Base-by-base conservation (phyloP, 2,888 invertebrate species). In the Philhelius pedissequus region DNA sequence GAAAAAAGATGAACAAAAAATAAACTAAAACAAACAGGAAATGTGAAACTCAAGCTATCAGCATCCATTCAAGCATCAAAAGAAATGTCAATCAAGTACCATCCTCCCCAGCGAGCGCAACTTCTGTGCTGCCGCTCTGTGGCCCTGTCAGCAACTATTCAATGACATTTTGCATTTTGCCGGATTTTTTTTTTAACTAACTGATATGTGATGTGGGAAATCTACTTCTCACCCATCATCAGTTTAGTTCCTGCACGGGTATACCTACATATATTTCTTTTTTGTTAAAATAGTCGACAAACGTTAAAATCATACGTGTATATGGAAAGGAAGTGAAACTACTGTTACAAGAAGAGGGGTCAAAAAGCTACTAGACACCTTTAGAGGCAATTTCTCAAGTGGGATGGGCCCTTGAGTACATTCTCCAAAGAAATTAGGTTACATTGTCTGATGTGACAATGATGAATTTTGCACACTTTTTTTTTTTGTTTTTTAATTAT, bases 321-420 rank as follows among this genome's bases (percentile, higher is more conserved):
- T n/a, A 75, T 66, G 58, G 79, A 66, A 76, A 79, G 68, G 75
- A 79, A 76, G 66, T 68, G 48, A 80, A 80, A 70, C 68, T 70
- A 38, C 40, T 62, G 27, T 43, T 62, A 35, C 22, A 27, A n/a
- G 62, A 76, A 62, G 75, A 38, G 84, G 75, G 84, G 79, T 84
- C 75, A 84, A 84, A 83, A 84, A 84, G 84, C 79, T 84, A 84
- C 79, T 84, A 79, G 75, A 84, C 75, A 54, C 62, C 64, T 76
- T 75, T 40, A 76, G 84, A 83, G 84, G 66, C 48, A 79, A 30
- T 76, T 76, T 48, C 70, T 79, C 75, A 71, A 84, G 79, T 80
- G 84, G 84, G 84, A 66, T 84, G 84, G 79, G 84, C 71, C 40
- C 70, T 66, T 68, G 60, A 79, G 79, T 66, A 60, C 18, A 56